Evolutionary conservation across 2,113 vertebrate species (phyloP), one percentile per base, ranked within the genome.

Genomic region (Atlantisia rogersi): DNA sequence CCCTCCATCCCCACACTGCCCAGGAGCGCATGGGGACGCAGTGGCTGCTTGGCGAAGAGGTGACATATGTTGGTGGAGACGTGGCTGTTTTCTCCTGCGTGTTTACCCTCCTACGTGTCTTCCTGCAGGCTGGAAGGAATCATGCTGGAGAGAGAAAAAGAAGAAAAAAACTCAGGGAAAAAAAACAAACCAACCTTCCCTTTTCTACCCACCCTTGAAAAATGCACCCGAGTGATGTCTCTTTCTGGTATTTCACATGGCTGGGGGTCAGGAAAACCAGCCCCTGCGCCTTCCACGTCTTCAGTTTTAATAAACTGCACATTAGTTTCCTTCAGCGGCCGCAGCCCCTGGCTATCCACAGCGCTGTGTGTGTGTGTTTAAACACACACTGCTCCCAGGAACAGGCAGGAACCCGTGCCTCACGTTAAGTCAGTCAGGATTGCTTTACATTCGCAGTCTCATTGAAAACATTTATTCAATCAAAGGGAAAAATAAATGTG

Each of bases 401-500:
- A 98, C 97, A 95, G 98, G 97, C 98, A 84, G 95, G 90, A 26
- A 96, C 96, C 97, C 97, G 96, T 86, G 98, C 98, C 98, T 97
- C 93, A 53, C 97, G 97, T 98, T 97, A 96, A 96, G 98, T 96
- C 63, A 82, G 97, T 96, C 97, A 97, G 98, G 94, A 98, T 95
- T 95, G 97, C 97, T 98, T 97, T 97, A 98, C 98, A 96, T 96
- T 97, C 97, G 96, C 93, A 93, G 95, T 97, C 98, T 97, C 98
- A 97, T 93, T 97, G 98, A 98, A 98, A 98, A 98, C 98, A 98
- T 98, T 98, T 98, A 99, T 99, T 99, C 99, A 99, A 99, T 99
- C 99, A 99, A 98, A 99, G 98, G 97, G 94, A 98, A 98, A 99
- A 99, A 99, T 98, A 99, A 99, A 99, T 98, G 98, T 97, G 98